Evolutionary conservation across 2,113 vertebrate genomes (phyloP).

Genomic region (Bettongia penicillata): DNA sequence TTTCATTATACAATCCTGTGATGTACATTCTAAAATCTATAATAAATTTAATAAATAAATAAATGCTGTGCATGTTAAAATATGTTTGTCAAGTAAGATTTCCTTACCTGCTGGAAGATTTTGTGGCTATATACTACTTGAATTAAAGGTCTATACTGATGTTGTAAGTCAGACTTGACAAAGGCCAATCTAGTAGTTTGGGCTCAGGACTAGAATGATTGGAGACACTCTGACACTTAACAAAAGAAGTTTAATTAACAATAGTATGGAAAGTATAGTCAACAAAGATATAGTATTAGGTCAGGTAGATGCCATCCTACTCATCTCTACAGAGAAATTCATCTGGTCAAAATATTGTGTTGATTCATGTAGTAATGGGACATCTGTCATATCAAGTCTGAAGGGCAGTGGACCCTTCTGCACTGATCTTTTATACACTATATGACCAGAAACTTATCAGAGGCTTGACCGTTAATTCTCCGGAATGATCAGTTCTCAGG

Average conservation of each 20-base stretch:
- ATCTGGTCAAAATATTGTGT: not conserved
- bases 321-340: not conserved
- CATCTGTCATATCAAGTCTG: not conserved
- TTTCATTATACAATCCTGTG: too few relatives aligned
- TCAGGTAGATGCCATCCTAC: not conserved
- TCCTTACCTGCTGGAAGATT: too few relatives aligned
- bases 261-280: not conserved
- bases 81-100: too few relatives aligned
- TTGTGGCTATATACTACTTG: too few relatives aligned
- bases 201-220: not conserved
- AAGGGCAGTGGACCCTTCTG: not conserved
- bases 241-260: not conserved
- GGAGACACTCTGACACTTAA: not conserved
- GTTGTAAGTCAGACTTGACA: not conserved
- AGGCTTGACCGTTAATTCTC: not conserved
- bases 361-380: not conserved
- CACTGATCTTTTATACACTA: not conserved
- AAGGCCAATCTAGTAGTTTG: not conserved
- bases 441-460: not conserved
- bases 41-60: too few relatives aligned
- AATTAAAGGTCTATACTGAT: too few relatives aligned
- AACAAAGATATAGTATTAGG: not conserved
- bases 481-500: not conserved
- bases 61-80: too few relatives aligned
- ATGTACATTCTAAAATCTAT: too few relatives aligned